Evolutionary conservation across 2,888 invertebrate species (phyloP).

Genomic region (Himalopsyche japonica): DNA sequence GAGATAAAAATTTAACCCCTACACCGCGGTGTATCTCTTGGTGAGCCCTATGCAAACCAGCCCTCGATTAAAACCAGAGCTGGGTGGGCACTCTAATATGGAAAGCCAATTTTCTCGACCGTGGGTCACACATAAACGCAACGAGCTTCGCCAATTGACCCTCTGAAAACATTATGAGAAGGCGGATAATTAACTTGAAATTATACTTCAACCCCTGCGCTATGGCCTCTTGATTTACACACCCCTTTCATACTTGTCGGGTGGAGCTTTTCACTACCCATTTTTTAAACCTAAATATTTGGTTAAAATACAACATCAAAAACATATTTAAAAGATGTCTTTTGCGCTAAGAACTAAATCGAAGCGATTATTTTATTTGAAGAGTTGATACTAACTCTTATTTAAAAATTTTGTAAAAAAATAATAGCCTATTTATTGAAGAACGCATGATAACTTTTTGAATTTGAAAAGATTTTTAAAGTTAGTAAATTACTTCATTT

Average conservation of each 20-base stretch:
- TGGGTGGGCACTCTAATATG: constrained; percentile 26
- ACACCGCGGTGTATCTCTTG: neutral
- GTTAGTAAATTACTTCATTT: too few species aligned
- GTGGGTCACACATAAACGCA: constrained; percentile 37
- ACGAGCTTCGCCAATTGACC: constrained; percentile 35
- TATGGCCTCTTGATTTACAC: constrained; percentile 12
- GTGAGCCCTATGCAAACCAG: neutral
- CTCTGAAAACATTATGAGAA: constrained; percentile 38
- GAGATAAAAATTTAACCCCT: neutral
- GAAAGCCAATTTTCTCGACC: constrained; percentile 36
- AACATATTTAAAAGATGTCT: too few species aligned
- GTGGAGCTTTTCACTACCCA: neutral
- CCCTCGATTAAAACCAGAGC: neutral
- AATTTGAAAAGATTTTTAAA: too few species aligned
- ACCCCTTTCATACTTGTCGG: neutral
- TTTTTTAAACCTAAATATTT: neutral
- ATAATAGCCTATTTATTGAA: too few species aligned
- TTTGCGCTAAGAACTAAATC: too few species aligned
- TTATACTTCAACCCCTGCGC: constrained; percentile 23
- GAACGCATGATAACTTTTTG: too few species aligned
- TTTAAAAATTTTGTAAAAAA: too few species aligned
- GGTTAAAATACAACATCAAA: too few species aligned
- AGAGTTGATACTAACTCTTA: too few species aligned
- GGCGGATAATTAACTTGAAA: constrained; percentile 37
- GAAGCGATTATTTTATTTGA: too few species aligned